Conservation (phyloP, 2,797 vertebrate species). For the Pipistrellus nathusii region DNA sequence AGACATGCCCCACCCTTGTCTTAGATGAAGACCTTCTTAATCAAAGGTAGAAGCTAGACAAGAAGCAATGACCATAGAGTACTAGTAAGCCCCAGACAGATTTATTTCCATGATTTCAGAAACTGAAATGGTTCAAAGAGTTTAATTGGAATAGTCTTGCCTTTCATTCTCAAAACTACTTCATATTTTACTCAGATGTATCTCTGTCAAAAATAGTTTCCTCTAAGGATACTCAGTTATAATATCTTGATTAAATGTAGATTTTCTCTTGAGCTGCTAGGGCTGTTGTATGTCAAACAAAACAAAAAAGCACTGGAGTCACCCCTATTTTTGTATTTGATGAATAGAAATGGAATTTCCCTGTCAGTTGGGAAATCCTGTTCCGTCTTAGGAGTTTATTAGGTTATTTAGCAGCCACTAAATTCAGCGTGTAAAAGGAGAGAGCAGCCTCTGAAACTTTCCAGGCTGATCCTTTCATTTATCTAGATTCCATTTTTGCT, state of each 20-base stretch:
- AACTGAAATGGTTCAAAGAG: background rate
- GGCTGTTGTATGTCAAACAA: background rate
- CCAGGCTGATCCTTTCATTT: conserved; percentile 57
- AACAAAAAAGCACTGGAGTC: background rate
- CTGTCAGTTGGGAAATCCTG: conserved; percentile 63
- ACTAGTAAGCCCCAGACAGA: background rate
- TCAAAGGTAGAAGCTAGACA: background rate
- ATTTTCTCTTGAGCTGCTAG: conserved; percentile 38
- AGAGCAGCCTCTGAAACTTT: conserved; percentile 23
- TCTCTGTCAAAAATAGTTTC: conserved; percentile 61
- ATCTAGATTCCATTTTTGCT: conserved; percentile 59
- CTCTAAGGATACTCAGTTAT: background rate
- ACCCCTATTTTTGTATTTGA: conserved; percentile 20
- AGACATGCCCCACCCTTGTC: too few relatives aligned
- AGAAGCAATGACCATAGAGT: background rate
- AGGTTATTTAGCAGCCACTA: conserved; percentile 58
- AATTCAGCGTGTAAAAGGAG: conserved; percentile 43
- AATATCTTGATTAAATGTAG: background rate
- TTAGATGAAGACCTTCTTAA: conserved; percentile 8
- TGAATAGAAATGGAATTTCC: conserved; percentile 59
- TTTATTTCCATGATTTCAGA: background rate
- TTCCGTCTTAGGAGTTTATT: conserved; percentile 61
- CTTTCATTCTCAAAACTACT: conserved; percentile 17
- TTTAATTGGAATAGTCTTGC: background rate
- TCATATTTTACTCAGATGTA: conserved; percentile 54